Conservation (phyloP, 2,797 vertebrate genomes). For the Oreochromis grahami region DNA sequence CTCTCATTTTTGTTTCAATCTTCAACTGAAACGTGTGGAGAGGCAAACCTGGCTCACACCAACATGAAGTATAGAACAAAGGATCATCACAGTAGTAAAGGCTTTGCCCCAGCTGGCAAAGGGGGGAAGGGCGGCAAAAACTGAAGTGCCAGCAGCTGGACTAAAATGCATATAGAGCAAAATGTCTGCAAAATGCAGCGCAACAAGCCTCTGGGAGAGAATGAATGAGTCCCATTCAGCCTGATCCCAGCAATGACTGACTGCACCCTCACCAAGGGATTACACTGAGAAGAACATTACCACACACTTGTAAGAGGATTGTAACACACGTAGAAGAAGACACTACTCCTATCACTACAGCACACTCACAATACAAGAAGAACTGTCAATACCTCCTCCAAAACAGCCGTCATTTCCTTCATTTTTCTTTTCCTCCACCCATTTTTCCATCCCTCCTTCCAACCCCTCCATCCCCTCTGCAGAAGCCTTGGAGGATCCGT, state of each 20-base stretch:
- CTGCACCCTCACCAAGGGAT: conserved; percentile 49
- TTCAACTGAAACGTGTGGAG: conserved; percentile 50
- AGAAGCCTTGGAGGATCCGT: conserved; percentile 73
- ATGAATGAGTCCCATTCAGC: conserved; percentile 49
- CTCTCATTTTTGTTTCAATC: conserved; percentile 55
- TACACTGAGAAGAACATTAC: conserved; percentile 58
- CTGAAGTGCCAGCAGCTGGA: conserved; percentile 38
- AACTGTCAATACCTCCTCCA: conserved; percentile 32
- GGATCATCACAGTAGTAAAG: conserved; percentile 24
- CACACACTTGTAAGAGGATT: conserved; percentile 66
- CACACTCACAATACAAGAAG: conserved; percentile 45
- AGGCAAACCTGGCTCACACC: conserved; percentile 79
- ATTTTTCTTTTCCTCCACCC: conserved; percentile 57
- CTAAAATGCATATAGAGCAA: conserved; percentile 10
- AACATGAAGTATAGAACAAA: conserved; percentile 40
- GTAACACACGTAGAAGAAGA: conserved; percentile 49
- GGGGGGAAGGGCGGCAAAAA: not conserved
- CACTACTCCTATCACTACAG: conserved; percentile 36
- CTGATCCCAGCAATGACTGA: conserved; percentile 70
- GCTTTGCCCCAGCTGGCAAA: conserved; percentile 15
- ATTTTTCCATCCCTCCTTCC: conserved; percentile 50
- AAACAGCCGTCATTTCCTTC: conserved; percentile 57
- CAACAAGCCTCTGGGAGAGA: conserved; percentile 21
- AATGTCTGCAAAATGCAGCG: conserved; percentile 13
- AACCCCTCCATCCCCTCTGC: conserved; percentile 65